These are phyloP conservation scores for Chaetodon trifascialis DNA, from an alignment of 2,113 vertebrate genomes.

Conservation along the genomic window DNA sequence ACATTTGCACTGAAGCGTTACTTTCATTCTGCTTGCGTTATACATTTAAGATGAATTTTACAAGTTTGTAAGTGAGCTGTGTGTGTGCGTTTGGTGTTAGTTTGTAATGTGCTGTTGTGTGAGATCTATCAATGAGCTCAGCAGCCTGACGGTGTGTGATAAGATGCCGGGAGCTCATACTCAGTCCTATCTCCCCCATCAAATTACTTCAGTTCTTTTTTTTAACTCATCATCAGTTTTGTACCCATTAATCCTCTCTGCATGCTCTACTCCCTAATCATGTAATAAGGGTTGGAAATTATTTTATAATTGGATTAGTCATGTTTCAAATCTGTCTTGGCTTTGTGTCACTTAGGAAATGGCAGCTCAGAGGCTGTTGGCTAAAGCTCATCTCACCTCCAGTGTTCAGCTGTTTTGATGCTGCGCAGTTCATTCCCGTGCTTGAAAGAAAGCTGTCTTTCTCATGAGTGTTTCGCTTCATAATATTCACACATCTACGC, in stretches of 20 bases:
- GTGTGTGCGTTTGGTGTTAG: background rate
- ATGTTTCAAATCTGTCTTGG: conserved; percentile 1
- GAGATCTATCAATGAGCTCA: conserved; percentile 18
- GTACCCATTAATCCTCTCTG: conserved; percentile 29
- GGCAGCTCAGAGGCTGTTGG: conserved; percentile 9
- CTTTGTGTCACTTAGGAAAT: conserved; percentile 10
- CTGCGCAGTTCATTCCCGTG: conserved; percentile 11
- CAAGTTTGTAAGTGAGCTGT: background rate
- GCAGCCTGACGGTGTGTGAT: conserved; percentile 40
- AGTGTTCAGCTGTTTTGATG: conserved; percentile 21
- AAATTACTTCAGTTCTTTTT: conserved; percentile 31
- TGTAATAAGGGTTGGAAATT: background rate
- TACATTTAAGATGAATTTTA: background rate
- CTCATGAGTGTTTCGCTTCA: conserved; percentile 1
- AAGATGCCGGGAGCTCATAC: conserved; percentile 27
- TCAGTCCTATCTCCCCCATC: conserved; percentile 26
- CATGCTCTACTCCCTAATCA: background rate
- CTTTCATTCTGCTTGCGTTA: background rate
- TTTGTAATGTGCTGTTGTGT: background rate
- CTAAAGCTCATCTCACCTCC: conserved; percentile 9
- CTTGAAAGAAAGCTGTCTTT: conserved; percentile 4
- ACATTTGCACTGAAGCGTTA: background rate
- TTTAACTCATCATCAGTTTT: conserved; percentile 35
- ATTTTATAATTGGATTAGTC: conserved; percentile 29
- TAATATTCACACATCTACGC: background rate